Percentiles rank a stretch among this genome's conserved stretches.
Evolutionary conservation across 2,113 vertebrate genomes (phyloP).

Genomic region (Clarias macrocephalus): DNA sequence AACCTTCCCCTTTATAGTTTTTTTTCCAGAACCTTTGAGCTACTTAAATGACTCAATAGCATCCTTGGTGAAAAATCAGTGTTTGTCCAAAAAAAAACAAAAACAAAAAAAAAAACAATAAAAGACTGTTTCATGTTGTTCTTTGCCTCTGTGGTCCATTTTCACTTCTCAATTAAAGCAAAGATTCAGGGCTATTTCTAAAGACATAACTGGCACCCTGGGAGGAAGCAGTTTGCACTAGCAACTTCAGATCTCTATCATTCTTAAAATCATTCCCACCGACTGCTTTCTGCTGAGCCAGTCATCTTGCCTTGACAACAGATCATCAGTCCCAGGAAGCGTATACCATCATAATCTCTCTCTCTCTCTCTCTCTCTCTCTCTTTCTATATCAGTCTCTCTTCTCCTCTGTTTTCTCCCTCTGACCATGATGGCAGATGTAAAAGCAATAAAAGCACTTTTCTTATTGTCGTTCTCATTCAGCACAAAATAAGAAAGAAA

Average conservation of each 20-base stretch:
- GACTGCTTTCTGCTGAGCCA: constrained; percentile 41
- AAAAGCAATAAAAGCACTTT: constrained; percentile 1
- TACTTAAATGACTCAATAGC: neutral
- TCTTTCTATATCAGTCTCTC: neutral
- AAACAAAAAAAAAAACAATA: neutral
- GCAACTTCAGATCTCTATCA: neutral
- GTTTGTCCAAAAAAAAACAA: neutral
- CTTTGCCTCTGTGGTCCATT: neutral
- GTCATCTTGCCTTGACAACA: constrained; percentile 8
- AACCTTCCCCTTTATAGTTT: neutral
- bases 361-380: neutral
- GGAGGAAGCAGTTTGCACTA: constrained; percentile 22
- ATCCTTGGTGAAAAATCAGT: neutral
- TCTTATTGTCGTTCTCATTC: neutral
- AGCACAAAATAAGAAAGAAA: neutral
- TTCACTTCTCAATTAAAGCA: constrained; percentile 14
- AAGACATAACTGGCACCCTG: constrained; percentile 13
- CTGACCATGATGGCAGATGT: neutral
- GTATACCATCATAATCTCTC: constrained; percentile 18
- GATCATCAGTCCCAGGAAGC: constrained; percentile 22
- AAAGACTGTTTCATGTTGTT: neutral
- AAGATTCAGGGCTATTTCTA: constrained; percentile 3
- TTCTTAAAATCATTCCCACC: constrained; percentile 9
- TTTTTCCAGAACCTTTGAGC: neutral
- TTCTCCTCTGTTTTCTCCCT: neutral